Evolutionary conservation across 2,113 vertebrate species (phyloP).

Genomic region (Gnathonemus echidnorhynchus): DNA sequence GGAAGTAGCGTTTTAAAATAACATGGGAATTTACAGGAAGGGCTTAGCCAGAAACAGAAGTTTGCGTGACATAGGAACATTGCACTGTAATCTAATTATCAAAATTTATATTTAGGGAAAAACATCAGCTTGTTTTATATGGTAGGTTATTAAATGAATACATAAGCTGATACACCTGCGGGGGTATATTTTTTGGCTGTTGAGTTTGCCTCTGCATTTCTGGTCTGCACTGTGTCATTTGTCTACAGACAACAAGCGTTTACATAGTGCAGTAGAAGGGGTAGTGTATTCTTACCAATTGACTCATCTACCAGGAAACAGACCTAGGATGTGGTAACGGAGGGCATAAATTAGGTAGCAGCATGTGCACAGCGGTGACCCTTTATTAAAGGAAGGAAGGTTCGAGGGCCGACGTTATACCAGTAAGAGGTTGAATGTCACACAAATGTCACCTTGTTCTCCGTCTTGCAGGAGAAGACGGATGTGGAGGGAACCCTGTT

Average conservation of each 20-base stretch:
- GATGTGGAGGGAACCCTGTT: conserved; percentile 93
- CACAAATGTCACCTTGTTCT: neutral
- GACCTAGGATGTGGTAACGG: neutral
- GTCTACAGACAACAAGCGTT: neutral
- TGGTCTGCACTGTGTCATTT: conserved; percentile 5
- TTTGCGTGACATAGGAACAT: neutral
- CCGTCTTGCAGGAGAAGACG: conserved; percentile 80
- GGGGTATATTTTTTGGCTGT: neutral
- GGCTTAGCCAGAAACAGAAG: neutral
- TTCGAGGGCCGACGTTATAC: no score
- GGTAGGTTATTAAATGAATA: neutral
- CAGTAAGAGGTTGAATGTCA: neutral
- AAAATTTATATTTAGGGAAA: neutral
- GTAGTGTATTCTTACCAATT: neutral
- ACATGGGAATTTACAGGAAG: neutral
- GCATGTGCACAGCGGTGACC: neutral
- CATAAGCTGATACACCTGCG: neutral
- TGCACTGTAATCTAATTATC: neutral
- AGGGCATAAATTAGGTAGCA: neutral
- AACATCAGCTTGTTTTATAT: neutral
- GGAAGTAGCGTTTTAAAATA: neutral
- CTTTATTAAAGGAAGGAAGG: neutral
- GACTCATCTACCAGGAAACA: neutral
- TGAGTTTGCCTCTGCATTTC: neutral
- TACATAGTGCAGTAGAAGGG: neutral